Evolutionary conservation across 2,797 vertebrate species (phyloP).

Genomic region (Hemitrygon akajei): DNA sequence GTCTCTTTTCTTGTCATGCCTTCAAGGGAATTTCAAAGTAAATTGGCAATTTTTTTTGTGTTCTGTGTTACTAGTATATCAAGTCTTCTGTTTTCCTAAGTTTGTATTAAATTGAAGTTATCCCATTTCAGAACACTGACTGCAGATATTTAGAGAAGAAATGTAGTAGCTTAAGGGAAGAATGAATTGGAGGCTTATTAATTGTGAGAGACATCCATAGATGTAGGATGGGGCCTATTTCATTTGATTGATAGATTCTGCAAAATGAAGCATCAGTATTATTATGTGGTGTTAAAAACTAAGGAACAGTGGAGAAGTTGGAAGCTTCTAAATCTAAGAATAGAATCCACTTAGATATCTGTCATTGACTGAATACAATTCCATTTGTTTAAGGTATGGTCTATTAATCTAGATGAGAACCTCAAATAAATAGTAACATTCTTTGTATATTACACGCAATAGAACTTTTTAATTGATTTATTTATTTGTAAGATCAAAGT

Average conservation of each 20-base stretch:
- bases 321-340: neutral
- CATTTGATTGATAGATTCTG: neutral
- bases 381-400: conserved; percentile 18
- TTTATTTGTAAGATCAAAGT: conserved; percentile 10
- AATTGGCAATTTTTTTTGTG: neutral
- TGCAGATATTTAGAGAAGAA: neutral
- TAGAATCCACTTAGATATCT: neutral
- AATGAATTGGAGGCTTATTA: neutral
- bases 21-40: conserved; percentile 2
- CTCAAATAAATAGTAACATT: neutral
- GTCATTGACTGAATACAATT: neutral
- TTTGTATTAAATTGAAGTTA: neutral
- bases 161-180: neutral
- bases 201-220: neutral
- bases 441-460: neutral
- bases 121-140: neutral
- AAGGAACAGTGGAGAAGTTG: neutral
- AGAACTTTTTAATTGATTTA: neutral
- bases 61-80: neutral
- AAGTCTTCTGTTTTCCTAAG: neutral
- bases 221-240: neutral
- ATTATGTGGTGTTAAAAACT: neutral
- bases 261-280: neutral
- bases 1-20: neutral
- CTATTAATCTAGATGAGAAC: neutral